phyloP scores from a whole-genome alignment of 37 sponge, comb jelly and placozoan species.

The Lycopodina hypogea region DNA sequence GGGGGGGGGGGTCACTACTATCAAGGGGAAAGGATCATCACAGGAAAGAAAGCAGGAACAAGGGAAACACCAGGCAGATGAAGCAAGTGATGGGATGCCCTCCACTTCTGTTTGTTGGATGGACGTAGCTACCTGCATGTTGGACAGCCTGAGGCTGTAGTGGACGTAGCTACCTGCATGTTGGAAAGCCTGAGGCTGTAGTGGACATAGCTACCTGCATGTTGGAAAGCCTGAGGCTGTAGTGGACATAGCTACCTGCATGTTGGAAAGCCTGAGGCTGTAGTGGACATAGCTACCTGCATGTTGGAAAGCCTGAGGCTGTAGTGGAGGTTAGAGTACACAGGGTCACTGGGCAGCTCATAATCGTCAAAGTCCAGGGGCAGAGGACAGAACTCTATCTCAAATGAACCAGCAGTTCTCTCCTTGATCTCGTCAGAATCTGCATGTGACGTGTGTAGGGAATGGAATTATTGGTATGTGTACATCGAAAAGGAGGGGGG shows the following conservation, averaged over 20 bases:
- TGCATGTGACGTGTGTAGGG: not conserved
- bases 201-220: not conserved
- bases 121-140: not conserved
- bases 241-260: slow-evolving; percentile 2
- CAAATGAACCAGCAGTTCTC: not conserved
- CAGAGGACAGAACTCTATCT: not conserved
- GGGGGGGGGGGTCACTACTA: no score
- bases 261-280: not conserved
- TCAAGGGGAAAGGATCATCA: no score
- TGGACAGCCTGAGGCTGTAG: no score
- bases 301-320: slow-evolving; percentile 3
- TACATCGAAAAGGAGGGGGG: no score
- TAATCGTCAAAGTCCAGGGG: not conserved
- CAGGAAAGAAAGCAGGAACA: no score
- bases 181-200: no score
- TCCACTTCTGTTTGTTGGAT: no score
- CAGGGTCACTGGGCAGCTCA: not conserved
- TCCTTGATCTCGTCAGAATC: not conserved
- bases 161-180: no score
- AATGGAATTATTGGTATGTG: not conserved
- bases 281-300: not conserved
- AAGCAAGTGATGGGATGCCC: no score
- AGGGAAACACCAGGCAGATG: no score
- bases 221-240: no score
- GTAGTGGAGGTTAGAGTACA: not conserved